These are phyloP conservation scores for Ptychochromis oligacanthus DNA, from an alignment of 2,113 vertebrate genomes.

Conservation along the genomic window DNA sequence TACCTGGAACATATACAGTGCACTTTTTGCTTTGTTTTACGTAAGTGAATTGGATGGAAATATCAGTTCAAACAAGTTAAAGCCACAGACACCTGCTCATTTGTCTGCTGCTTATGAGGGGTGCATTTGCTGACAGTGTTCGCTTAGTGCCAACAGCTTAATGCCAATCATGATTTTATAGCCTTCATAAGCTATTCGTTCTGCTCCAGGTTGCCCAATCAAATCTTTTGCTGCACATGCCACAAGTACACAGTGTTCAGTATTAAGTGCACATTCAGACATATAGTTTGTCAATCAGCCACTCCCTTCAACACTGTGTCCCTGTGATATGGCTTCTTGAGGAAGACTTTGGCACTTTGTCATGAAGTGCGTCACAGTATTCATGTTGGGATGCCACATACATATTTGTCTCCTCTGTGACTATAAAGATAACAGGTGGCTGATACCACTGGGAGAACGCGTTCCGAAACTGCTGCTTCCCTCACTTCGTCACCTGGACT, in stretches of 20 bases:
- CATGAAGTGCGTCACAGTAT: slow-evolving; percentile 5
- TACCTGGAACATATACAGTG: not conserved
- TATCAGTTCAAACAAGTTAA: not conserved
- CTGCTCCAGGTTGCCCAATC: not conserved
- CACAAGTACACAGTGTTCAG: not conserved
- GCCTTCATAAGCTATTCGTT: not conserved
- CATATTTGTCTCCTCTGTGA: not conserved
- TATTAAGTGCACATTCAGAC: not conserved
- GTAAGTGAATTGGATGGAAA: not conserved
- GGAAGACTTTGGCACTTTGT: not conserved
- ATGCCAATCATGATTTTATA: not conserved
- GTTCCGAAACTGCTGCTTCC: not conserved
- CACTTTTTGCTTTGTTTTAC: not conserved
- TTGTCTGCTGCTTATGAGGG: not conserved
- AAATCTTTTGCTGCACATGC: not conserved
- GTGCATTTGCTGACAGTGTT: not conserved
- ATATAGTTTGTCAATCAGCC: not conserved
- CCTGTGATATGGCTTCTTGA: not conserved
- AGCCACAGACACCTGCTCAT: not conserved
- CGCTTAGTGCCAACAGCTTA: not conserved
- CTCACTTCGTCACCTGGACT: not conserved
- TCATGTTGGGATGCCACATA: not conserved
- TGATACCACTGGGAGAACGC: not conserved
- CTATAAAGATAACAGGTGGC: not conserved
- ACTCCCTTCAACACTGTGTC: not conserved